Conservation (phyloP, 2,113 vertebrate genomes). For the Periophthalmus modestus region DNA sequence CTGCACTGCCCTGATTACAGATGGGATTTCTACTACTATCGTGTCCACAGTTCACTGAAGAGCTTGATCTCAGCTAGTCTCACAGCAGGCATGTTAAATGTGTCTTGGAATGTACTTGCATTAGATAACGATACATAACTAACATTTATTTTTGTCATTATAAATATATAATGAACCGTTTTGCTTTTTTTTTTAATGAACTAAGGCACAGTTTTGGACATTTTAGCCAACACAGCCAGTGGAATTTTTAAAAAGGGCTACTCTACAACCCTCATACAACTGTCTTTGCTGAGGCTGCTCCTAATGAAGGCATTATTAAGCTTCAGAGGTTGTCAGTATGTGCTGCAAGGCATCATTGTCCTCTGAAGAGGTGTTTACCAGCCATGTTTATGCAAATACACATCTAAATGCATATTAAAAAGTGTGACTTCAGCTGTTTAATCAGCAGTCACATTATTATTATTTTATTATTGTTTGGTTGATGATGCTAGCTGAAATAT, state of each 20-base stretch:
- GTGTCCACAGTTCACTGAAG: background rate
- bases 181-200: background rate
- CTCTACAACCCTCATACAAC: conserved; percentile 45
- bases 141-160: background rate
- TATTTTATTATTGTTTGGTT: conserved; percentile 81
- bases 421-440: conserved; percentile 77
- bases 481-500: conserved; percentile 77
- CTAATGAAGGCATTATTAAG: conserved; percentile 76
- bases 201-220: background rate
- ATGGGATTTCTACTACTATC: conserved; percentile 61
- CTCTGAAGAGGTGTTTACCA: conserved; percentile 73
- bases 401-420: conserved; percentile 77
- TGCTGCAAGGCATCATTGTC: conserved; percentile 72
- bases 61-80: background rate
- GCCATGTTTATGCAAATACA: conserved; percentile 78
- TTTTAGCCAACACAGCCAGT: background rate
- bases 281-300: conserved; percentile 46
- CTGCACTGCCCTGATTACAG: conserved; percentile 63
- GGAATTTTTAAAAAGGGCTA: conserved; percentile 35
- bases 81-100: conserved; percentile 37
- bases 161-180: background rate
- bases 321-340: conserved; percentile 67
- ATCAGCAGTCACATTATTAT: conserved; percentile 79
- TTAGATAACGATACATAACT: conserved; percentile 7
- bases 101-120: conserved; percentile 52